These are phyloP conservation scores for Reticulitermes lucifugus DNA, from an alignment of 2,888 invertebrate genomes.

Conservation along the genomic window DNA sequence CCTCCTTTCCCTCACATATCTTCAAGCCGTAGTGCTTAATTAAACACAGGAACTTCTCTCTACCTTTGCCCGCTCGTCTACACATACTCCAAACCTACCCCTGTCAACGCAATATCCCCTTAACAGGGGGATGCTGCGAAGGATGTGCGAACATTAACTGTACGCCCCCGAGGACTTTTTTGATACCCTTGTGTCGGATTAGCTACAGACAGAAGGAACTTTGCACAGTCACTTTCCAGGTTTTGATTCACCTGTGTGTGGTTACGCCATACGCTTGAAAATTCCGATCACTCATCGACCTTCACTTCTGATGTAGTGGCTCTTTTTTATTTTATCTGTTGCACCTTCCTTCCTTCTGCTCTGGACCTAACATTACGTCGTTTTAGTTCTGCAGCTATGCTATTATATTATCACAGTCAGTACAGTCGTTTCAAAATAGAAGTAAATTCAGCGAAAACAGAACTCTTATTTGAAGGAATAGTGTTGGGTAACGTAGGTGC, in stretches of 20 bases:
- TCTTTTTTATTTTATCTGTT: background rate
- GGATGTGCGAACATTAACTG: constrained; percentile 3
- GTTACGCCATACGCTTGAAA: background rate
- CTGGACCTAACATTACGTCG: background rate
- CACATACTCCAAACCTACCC: too few species aligned
- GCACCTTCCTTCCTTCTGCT: background rate
- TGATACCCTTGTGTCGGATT: background rate
- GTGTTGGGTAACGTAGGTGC: too few species aligned
- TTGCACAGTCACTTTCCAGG: constrained; percentile 4
- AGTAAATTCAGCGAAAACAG: background rate
- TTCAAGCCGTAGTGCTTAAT: too few species aligned
- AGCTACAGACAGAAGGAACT: background rate
- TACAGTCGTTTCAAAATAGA: background rate
- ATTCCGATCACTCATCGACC: constrained; percentile 17
- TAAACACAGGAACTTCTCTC: too few species aligned
- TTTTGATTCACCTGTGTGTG: background rate
- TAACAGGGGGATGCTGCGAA: too few species aligned
- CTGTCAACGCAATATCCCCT: background rate
- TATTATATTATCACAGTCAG: background rate
- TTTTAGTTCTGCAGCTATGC: background rate
- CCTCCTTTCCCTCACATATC: too few species aligned
- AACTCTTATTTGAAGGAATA: too few species aligned
- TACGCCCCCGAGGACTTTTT: background rate
- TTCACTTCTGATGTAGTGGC: background rate
- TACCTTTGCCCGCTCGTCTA: too few species aligned